Evolutionary conservation across 2,888 invertebrate species (phyloP), one percentile per base, ranked within the genome.

Genomic region (Melieria picta): DNA sequence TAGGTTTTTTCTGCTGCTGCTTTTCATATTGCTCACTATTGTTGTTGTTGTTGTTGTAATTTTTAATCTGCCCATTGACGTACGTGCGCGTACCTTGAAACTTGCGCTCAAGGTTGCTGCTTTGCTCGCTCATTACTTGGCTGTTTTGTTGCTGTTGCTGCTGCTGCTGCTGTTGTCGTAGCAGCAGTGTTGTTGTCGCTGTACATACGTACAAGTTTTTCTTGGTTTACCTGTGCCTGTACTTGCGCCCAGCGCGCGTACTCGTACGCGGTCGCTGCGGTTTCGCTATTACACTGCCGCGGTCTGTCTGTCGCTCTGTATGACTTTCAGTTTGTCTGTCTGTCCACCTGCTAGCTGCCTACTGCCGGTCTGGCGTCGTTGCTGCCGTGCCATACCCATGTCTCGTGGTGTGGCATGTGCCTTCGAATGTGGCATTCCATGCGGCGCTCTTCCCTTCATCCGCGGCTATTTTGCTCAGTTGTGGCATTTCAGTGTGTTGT

Each of bases 331-430:
- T 43, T 48, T 60, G 7, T 47, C 6, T 50, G 13, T 46, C 67
- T 42, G 52, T 65, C 60, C 43, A 43, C 50, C 57, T 55, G 62
- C n/a, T 56, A 13, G 48, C 30, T 45, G 60, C 46, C 62, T 42
- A 30, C 43, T 47, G 50, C n/a, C 50, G 42, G 47, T 13, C 43
- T 52, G 30, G 42, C 52, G 9, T 64, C 30, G 30, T 30, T 30
- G 30, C 30, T 30, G 30, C 30, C 3, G 30, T 30, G 30, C 30
- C 30, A 30, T 30, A 30, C 30, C 30, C 30, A 43, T 67, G 67
- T 60, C 67, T 67, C 67, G 67, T 67, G 67, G 60, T 61, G 50
- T 50, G 67, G 67, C 67, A 58, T 67, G 67, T 67, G 67, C 67
- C 47, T 43, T 16, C 42, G 10, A 10, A 7, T 16, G 43, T 65